A percentile compares a stretch with the other conserved stretches of the same genome.
Evolutionary conservation across 37 sponge, comb jelly and placozoan species (phyloP).

Genomic region (Crambe crambe): DNA sequence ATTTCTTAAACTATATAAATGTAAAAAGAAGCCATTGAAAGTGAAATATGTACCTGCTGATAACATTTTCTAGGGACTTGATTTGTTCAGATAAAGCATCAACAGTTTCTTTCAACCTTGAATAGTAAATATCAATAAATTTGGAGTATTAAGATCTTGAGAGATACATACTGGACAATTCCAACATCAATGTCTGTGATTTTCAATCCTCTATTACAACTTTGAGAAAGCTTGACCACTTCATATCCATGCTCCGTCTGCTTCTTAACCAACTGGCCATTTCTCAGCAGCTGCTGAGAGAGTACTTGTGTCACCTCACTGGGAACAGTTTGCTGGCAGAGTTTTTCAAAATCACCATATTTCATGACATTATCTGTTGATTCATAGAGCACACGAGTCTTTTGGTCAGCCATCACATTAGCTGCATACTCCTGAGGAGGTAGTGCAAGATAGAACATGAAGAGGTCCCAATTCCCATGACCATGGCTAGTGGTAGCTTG

Average conservation of each 20-base stretch:
- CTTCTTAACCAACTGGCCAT: conserved; percentile 8
- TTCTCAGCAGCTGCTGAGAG: conserved; percentile 6
- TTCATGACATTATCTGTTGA: conserved; percentile 52
- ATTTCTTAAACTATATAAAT: conserved; percentile 3
- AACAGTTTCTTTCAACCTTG: conserved; percentile 32
- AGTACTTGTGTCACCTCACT: conserved; percentile 1
- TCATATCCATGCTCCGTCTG: not conserved
- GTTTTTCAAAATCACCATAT: not conserved
- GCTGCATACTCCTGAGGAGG: conserved; percentile 45
- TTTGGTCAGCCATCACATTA: conserved; percentile 11
- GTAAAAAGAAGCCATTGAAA: not conserved
- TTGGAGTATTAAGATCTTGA: too few species aligned
- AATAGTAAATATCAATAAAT: too few species aligned
- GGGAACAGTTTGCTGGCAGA: conserved; percentile 10
- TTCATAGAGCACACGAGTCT: conserved; percentile 32
- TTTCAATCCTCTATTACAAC: not conserved
- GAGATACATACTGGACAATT: conserved; percentile 24
- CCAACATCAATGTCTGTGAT: conserved; percentile 43
- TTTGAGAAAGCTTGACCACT: conserved; percentile 19
- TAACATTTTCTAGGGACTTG: not conserved
- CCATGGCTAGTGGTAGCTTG: too few species aligned
- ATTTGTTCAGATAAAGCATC: conserved; percentile 10
- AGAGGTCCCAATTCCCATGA: too few species aligned
- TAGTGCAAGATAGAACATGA: not conserved
- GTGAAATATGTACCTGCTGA: not conserved